These are phyloP conservation scores for Leptosomus discolor DNA, from an alignment of 2,113 vertebrate genomes.

Conservation along the genomic window DNA sequence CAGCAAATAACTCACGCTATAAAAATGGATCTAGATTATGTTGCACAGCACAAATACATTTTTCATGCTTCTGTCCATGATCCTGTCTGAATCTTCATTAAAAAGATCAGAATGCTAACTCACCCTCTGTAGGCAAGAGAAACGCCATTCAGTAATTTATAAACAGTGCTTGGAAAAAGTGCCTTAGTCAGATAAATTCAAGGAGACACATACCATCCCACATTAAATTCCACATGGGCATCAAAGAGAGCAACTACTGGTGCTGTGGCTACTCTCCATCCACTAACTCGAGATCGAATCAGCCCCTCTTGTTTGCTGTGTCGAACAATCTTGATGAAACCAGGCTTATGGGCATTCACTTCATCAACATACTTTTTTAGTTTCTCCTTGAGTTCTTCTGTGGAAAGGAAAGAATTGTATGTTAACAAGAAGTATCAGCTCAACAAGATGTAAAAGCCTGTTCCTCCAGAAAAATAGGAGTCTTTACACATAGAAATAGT, in stretches of 20 bases:
- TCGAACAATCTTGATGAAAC: conserved; percentile 92
- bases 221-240: conserved; percentile 94
- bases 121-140: not conserved
- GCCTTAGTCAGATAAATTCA: not conserved
- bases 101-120: not conserved
- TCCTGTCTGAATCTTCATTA: not conserved
- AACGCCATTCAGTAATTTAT: not conserved
- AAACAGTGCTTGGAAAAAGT: not conserved
- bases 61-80: not conserved
- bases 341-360: conserved; percentile 83
- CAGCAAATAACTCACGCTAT: not conserved
- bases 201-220: conserved; percentile 85
- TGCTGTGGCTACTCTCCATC: conserved; percentile 90
- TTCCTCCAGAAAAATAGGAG: not conserved
- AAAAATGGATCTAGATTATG: not conserved
- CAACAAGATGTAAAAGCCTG: not conserved
- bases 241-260: conserved; percentile 96
- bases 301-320: conserved; percentile 93
- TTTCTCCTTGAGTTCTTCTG: conserved; percentile 94
- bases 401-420: not conserved
- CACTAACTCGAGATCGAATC: conserved; percentile 94
- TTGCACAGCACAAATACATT: not conserved
- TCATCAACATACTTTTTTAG: conserved; percentile 87
- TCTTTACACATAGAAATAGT: not conserved
- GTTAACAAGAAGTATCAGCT: not conserved